Evolutionary conservation across 2,888 invertebrate genomes (phyloP).

Genomic region (Endomychus coccineus): DNA sequence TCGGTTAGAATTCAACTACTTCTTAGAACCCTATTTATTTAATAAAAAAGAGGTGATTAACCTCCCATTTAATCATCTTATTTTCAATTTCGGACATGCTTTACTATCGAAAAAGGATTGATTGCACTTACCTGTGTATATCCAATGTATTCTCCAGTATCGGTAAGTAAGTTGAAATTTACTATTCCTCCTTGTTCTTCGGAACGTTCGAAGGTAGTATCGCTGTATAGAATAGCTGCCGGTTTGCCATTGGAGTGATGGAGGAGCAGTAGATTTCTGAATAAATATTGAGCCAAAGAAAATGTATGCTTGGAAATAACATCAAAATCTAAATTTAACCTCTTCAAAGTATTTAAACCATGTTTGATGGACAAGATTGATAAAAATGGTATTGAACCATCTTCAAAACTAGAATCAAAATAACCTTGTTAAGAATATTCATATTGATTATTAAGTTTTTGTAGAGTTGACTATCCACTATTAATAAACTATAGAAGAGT

Average conservation of each 20-base stretch:
- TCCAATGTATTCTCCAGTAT: slow-evolving; percentile 74
- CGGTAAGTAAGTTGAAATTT: slow-evolving; percentile 77
- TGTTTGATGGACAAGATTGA: slow-evolving; percentile 74
- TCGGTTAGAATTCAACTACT: too few relatives aligned
- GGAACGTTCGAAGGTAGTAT: slow-evolving; percentile 57
- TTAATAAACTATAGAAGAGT: too few relatives aligned
- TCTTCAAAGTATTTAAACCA: slow-evolving; percentile 70
- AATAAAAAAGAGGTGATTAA: too few relatives aligned
- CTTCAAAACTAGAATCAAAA: slow-evolving; percentile 74
- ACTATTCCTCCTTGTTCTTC: slow-evolving; percentile 76
- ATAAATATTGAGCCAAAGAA: slow-evolving; percentile 65
- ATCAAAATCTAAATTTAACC: slow-evolving; percentile 57
- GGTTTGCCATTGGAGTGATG: slow-evolving; percentile 66
- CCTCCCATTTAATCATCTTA: neutral
- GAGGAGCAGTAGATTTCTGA: slow-evolving; percentile 53
- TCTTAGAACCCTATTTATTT: too few relatives aligned
- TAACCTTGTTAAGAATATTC: too few relatives aligned
- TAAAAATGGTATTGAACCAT: slow-evolving; percentile 85
- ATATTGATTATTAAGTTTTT: too few relatives aligned
- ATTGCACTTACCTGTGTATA: slow-evolving; percentile 66
- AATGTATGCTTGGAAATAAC: slow-evolving; percentile 68
- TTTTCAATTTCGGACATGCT: neutral
- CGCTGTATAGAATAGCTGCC: slow-evolving; percentile 65
- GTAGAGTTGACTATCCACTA: too few relatives aligned
- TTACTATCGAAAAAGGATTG: too few relatives aligned